Percentiles rank a stretch among this genome's conserved stretches.
phyloP scores from a whole-genome alignment of 2,797 vertebrate genomes.

The Alcedo atthis region DNA sequence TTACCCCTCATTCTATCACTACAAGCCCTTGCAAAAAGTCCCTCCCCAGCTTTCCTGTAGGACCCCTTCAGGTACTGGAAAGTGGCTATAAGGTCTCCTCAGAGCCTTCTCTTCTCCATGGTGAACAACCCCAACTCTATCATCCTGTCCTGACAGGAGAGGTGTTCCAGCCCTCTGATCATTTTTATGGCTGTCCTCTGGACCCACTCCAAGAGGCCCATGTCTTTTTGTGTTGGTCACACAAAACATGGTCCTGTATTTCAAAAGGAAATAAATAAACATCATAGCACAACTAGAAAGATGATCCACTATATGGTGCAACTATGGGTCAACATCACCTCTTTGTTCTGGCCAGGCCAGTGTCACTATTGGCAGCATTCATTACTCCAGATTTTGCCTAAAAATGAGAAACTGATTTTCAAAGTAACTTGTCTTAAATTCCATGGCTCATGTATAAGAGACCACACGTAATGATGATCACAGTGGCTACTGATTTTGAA shows the following conservation, averaged over 20 bases:
- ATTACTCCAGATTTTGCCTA: not conserved
- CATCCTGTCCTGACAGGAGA: no score
- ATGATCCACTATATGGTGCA: not conserved
- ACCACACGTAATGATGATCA: not conserved
- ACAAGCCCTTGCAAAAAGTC: no score
- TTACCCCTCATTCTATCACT: no score
- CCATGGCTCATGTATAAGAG: not conserved
- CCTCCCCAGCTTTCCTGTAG: no score
- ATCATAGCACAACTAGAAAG: not conserved
- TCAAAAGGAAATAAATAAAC: not conserved
- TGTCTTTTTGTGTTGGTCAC: no score
- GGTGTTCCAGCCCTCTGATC: no score
- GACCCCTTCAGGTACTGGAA: no score
- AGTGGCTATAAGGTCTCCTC: no score
- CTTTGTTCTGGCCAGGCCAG: fast-evolving
- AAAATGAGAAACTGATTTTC: not conserved
- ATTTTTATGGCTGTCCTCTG: no score
- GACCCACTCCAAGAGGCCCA: no score
- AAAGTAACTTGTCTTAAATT: not conserved
- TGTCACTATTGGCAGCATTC: not conserved
- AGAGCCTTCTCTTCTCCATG: no score
- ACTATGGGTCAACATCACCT: not conserved
- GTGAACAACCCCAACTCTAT: no score
- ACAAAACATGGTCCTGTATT: fast-evolving
- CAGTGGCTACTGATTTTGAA: not conserved